Evolutionary conservation across 2,113 vertebrate genomes (phyloP).

Genomic region (Pteronura brasiliensis): DNA sequence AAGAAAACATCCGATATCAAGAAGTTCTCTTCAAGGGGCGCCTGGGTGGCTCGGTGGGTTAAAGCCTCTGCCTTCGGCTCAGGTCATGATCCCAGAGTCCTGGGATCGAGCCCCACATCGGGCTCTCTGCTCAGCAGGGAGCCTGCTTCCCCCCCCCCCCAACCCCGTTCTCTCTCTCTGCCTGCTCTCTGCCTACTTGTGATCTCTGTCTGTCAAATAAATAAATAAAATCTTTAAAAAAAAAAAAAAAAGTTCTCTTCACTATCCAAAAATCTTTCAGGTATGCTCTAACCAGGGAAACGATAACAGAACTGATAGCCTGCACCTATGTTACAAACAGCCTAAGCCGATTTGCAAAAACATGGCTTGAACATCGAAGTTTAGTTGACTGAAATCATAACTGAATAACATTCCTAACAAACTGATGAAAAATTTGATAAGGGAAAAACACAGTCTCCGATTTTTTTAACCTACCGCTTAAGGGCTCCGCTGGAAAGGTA

Average conservation of each 20-base stretch:
- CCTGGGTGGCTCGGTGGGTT: no score
- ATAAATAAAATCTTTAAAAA: no score
- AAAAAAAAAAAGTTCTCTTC: background rate
- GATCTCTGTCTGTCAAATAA: no score
- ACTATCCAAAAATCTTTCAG: background rate
- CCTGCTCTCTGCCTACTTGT: no score
- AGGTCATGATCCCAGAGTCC: no score
- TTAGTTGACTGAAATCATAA: background rate
- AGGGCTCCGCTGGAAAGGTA: slow-evolving; percentile 90
- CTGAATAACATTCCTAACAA: background rate
- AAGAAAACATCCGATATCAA: background rate
- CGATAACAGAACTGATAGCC: background rate
- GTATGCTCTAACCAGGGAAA: background rate
- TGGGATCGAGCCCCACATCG: no score
- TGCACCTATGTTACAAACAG: background rate
- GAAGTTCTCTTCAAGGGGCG: background rate
- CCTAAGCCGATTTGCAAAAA: background rate
- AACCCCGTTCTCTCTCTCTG: no score
- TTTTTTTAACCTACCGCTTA: slow-evolving; percentile 86
- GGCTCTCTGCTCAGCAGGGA: no score
- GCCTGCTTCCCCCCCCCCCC: no score
- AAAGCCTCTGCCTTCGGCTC: no score
- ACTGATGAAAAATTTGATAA: background rate
- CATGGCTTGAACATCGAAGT: background rate
- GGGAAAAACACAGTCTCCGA: background rate